These are phyloP conservation scores for Falco berigora DNA, from an alignment of 2,797 vertebrate species.

Conservation along the genomic window DNA sequence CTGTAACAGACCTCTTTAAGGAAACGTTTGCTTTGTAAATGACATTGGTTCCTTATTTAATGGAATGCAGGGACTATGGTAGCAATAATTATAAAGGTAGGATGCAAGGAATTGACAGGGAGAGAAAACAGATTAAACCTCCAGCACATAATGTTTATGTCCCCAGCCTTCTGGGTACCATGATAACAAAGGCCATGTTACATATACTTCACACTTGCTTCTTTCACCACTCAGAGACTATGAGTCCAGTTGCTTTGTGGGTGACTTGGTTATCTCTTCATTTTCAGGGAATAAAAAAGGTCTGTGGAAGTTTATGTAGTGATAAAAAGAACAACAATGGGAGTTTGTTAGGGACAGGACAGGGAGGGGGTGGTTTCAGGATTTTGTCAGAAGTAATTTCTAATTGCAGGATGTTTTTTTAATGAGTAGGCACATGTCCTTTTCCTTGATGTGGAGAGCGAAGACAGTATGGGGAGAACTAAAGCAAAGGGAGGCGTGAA, in stretches of 20 bases:
- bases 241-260: neutral
- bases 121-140: neutral
- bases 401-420: constrained; percentile 58
- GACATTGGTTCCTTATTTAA: neutral
- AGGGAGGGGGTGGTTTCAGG: constrained; percentile 22
- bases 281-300: constrained; percentile 44
- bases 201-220: constrained; percentile 68
- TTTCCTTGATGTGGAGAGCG: neutral
- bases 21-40: neutral
- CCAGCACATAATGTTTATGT: neutral
- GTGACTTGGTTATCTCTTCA: constrained; percentile 41
- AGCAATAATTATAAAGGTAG: neutral
- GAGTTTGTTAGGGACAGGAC: constrained; percentile 33
- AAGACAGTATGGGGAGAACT: neutral
- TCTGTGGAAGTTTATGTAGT: neutral
- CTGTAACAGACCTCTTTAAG: neutral
- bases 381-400: constrained; percentile 31
- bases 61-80: neutral
- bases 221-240: constrained; percentile 45
- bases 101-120: neutral
- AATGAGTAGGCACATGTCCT: constrained; percentile 40
- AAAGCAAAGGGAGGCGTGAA: neutral
- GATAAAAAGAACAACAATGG: constrained; percentile 39
- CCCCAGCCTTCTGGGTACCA: constrained; percentile 28
- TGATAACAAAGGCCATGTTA: neutral